Base-by-base conservation (phyloP, 2,797 vertebrate genomes). In the Fratercula arctica region DNA sequence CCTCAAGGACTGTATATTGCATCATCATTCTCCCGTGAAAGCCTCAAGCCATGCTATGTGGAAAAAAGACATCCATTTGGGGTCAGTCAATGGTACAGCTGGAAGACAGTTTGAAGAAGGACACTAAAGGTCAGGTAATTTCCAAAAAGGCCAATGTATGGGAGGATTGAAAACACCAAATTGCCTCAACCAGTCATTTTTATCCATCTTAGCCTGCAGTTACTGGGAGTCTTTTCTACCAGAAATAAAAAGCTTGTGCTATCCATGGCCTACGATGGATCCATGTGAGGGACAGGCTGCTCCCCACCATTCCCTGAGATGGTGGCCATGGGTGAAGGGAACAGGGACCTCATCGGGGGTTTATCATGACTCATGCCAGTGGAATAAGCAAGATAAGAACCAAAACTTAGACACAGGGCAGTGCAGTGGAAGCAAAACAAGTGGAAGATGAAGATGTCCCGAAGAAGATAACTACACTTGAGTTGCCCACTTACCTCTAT, bases 361-460 rank as follows among this genome's bases (percentile, higher is more conserved):
- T 85, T 67, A 43, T 41, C 39, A 67, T 0, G 0, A 9, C 4
- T 63, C 3, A 1, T 14, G 18, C 7, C 60, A 80, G 25, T 8
- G 35, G 17, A 83, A 84, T 35, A 23, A 46, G 24, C 18, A 63
- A 59, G 51, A 18, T 16, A 37, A 63, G 54, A 37, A 10, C 59
- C 39, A 48, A 69, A 50, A 10, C 33, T 53, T 37, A 11, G 17
- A 16, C 8, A 33, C 12, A 43, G 53, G 57, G 39, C 29, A 83
- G 51, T 4, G 35, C 51, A 48, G 25, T 25, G 41, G n/a, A 64
- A 81, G 48, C n/a, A 48, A 12, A 17, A 29, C 0, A 3, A 16
- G 8, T 29, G 41, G n/a, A 50, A 89, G 37, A 61, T 13, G 39
- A 18, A 85, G 51, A 16, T 41, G 25, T 59, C 48, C 63, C 2